Evolutionary conservation across 2,113 vertebrate genomes (phyloP).

Genomic region (Aptenodytes patagonicus): DNA sequence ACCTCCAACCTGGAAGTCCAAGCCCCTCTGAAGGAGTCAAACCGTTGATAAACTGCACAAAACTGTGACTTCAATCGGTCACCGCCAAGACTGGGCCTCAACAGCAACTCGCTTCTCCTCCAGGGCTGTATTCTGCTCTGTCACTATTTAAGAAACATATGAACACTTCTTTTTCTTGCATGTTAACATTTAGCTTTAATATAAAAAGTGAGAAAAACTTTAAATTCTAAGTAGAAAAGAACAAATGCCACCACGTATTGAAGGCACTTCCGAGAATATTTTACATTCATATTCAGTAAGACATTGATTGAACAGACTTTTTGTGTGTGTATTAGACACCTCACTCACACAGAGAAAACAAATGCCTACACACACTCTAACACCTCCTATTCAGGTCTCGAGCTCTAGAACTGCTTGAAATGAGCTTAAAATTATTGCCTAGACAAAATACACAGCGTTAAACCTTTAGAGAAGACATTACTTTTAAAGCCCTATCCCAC

Average conservation of each 20-base stretch:
- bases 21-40: not conserved
- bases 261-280: not conserved
- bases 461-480: not conserved
- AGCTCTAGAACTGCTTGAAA: not conserved
- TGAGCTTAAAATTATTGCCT: not conserved
- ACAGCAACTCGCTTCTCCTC: not conserved
- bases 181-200: not conserved
- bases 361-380: not conserved
- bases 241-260: rapidly evolving
- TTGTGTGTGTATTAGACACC: not conserved
- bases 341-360: not conserved
- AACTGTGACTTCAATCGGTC: not conserved
- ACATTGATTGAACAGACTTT: not conserved
- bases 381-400: not conserved
- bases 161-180: not conserved
- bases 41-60: not conserved
- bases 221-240: not conserved
- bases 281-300: not conserved
- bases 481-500: not conserved
- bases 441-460: not conserved
- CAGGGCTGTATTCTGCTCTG: not conserved
- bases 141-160: not conserved
- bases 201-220: not conserved
- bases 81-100: not conserved
- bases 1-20: not conserved